Percentiles rank a stretch among this genome's conserved stretches.
Conservation (phyloP, 92 coral and sea anemone species). For the Porites lobata region DNA sequence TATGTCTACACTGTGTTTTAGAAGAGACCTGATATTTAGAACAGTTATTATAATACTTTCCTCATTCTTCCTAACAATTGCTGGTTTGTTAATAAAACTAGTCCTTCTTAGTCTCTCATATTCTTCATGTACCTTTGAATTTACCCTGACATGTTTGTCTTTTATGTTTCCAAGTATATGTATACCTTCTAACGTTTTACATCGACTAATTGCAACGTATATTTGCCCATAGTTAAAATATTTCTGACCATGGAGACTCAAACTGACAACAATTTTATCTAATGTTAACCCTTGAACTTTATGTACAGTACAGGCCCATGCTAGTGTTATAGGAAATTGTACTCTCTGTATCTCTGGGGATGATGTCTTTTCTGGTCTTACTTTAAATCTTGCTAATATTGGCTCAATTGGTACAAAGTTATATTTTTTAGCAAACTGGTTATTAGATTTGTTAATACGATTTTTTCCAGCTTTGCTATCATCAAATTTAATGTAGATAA, state of each 20-base stretch:
- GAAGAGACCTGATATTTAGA: conserved; percentile 20
- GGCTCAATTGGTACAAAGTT: conserved; percentile 57
- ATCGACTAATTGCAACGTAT: conserved; percentile 63
- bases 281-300: conserved; percentile 68
- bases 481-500: conserved; percentile 65
- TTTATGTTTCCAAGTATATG: conserved; percentile 51
- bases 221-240: conserved; percentile 69
- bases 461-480: conserved; percentile 61
- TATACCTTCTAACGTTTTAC: conserved; percentile 56
- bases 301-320: conserved; percentile 76
- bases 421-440: conserved; percentile 53
- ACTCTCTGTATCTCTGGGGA: conserved; percentile 74
- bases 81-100: neutral
- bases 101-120: conserved; percentile 57
- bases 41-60: neutral
- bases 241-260: conserved; percentile 61
- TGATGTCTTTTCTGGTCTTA: conserved; percentile 65
- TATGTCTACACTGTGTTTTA: conserved; percentile 35
- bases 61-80: conserved; percentile 17
- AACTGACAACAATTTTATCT: conserved; percentile 67
- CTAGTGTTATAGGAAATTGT: conserved; percentile 68
- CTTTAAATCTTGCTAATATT: conserved; percentile 67
- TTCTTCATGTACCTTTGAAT: conserved; percentile 58
- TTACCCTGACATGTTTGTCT: conserved; percentile 52
- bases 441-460: conserved; percentile 17